Evolutionary conservation across 30 jellyfish, hydroid and myxozoan species (phyloP).

Genomic region (Aurelia aurita): DNA sequence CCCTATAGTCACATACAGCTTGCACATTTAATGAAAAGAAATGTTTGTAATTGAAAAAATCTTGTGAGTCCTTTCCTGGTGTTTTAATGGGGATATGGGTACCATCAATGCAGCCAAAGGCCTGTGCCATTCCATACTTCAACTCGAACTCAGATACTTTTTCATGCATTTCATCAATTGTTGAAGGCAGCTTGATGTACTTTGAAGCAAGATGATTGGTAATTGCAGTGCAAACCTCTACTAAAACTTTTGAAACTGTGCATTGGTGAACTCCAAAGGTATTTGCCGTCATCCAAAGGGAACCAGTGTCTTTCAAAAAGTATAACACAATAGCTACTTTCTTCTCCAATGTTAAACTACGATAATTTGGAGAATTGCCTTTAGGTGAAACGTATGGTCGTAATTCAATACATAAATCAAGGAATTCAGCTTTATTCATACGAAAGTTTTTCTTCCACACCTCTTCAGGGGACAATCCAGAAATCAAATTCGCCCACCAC

Average conservation of each 20-base stretch:
- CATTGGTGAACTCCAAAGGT: slow-evolving; percentile 51
- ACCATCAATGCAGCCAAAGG: too few relatives aligned
- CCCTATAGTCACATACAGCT: slow-evolving; percentile 74
- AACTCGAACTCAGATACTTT: too few relatives aligned
- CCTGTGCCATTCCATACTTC: too few relatives aligned
- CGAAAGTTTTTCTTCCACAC: slow-evolving; percentile 6
- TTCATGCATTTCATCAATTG: too few relatives aligned
- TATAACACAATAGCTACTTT: slow-evolving; percentile 57
- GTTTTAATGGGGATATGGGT: too few relatives aligned
- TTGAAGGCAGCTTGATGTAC: too few relatives aligned
- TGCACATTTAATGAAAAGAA: slow-evolving; percentile 68
- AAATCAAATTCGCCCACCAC: slow-evolving; percentile 24
- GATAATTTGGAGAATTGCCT: slow-evolving; percentile 64
- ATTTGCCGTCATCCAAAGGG: slow-evolving; percentile 75
- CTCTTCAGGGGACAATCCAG: slow-evolving; percentile 1
- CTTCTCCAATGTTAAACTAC: slow-evolving; percentile 57
- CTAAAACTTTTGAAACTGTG: slow-evolving; percentile 24
- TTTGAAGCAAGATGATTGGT: too few relatives aligned
- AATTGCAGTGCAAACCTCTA: slow-evolving; percentile 50
- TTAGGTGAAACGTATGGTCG: slow-evolving; percentile 15
- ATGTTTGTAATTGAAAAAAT: too few relatives aligned
- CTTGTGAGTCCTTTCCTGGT: too few relatives aligned
- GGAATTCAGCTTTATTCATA: slow-evolving; percentile 22
- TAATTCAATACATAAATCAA: slow-evolving; percentile 1
- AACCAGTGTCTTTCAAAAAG: slow-evolving; percentile 44